Base-by-base conservation (phyloP, 2,888 invertebrate species). In the Meandrusa payeni region DNA sequence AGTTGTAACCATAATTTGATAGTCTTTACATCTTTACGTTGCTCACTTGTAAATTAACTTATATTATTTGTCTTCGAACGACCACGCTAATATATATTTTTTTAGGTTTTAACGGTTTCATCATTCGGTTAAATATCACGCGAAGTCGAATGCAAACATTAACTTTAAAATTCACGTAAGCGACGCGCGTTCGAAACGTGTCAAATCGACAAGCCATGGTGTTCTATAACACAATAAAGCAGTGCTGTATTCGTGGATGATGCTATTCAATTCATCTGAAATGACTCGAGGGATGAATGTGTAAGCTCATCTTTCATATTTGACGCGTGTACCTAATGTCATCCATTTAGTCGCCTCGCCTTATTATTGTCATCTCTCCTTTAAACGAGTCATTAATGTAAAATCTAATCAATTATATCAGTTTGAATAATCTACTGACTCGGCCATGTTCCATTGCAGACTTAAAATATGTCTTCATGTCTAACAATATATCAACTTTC, bases 51-150 rank as follows among this genome's bases (percentile, higher is more conserved):
- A 63, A 82, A 83, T 82, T 82, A 71, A 65, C 63, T 74, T 76
- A 74, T 70, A 69, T 75, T 83, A 76, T 83, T 83, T 82, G 80
- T 79, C 74, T 79, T 82, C 69, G 76, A 76, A 64, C 55, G 61
- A 52, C 59, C 57, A 66, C 71, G 82, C 72, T 81, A 83, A 82
- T 74, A 74, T 70, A 71, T 38, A 19, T 33, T 78, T 77, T 82
- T 82, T 80, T 77, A 73, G 71, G 73, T 72, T 78, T 61, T 79
- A 82, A 80, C 81, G 74, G 77, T 81, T 80, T 79, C 78, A 80
- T 79, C 78, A 77, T 79, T 68, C 20, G 19, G 26, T 44, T 44
- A 44, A 44, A 44, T 34, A 46, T 41, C 29, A 46, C 40, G 41
- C 36, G 10, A 41, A 46, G 36, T 23, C 40, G n/a, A 20, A 27